Percentiles rank a stretch among this genome's conserved stretches.
Evolutionary conservation across 2,888 invertebrate genomes (phyloP).

Genomic region (Campoplex nolae): DNA sequence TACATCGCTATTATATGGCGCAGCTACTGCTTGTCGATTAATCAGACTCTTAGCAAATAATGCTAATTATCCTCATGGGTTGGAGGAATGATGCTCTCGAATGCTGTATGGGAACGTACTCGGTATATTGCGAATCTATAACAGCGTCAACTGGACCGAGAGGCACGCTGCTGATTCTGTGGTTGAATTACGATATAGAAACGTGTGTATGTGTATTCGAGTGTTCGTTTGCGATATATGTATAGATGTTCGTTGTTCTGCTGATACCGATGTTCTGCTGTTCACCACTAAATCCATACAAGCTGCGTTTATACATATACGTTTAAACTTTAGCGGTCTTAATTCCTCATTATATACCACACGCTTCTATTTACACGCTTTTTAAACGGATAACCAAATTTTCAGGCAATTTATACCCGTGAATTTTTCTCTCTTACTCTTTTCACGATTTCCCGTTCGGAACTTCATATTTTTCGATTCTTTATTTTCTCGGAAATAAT

Average conservation of each 20-base stretch:
- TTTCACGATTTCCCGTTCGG: not conserved
- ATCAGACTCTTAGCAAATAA: constrained; percentile 81
- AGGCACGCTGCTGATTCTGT: constrained; percentile 59
- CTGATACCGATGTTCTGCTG: constrained; percentile 42
- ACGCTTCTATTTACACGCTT: constrained; percentile 14
- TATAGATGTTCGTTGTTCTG: constrained; percentile 43
- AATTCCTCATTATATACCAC: constrained; percentile 33
- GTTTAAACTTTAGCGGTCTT: constrained; percentile 23
- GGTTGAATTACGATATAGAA: constrained; percentile 47
- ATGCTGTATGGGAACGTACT: constrained; percentile 70
- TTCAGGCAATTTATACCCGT: constrained; percentile 3
- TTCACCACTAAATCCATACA: constrained; percentile 25
- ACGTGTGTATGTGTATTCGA: not conserved
- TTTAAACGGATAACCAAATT: constrained; percentile 34
- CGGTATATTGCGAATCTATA: constrained; percentile 78
- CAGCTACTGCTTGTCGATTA: constrained; percentile 71
- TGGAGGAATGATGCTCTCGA: constrained; percentile 58
- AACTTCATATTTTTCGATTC: not conserved
- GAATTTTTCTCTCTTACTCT: not conserved
- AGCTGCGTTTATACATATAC: not conserved
- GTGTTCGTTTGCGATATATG: constrained; percentile 12
- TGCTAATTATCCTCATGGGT: constrained; percentile 79
- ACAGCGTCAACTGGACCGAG: constrained; percentile 72
- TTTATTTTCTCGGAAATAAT: not conserved
- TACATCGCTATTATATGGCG: not conserved